phyloP scores from a whole-genome alignment of 92 coral and sea anemone genomes.

The Porites cylindrica region DNA sequence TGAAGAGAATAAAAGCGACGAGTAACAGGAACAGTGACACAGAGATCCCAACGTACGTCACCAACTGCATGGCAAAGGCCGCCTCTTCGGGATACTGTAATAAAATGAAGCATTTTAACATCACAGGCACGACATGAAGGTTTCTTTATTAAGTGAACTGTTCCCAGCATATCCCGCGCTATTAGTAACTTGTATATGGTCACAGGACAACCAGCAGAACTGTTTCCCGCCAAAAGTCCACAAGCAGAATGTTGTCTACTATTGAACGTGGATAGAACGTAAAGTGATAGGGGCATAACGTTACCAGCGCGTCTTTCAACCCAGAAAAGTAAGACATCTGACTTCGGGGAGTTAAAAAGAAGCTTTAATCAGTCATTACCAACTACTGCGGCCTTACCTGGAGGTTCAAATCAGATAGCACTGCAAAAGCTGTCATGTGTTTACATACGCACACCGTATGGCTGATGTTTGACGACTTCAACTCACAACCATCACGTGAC shows the following conservation, averaged over 20 bases:
- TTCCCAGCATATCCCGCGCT: too few species aligned
- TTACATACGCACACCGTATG: conserved; percentile 85
- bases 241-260: too few species aligned
- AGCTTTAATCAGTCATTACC: background rate
- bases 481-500: conserved; percentile 89
- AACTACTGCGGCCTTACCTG: conserved; percentile 64
- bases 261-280: too few species aligned
- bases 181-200: too few species aligned
- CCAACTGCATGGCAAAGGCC: conserved; percentile 85
- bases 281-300: too few species aligned
- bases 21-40: conserved; percentile 83
- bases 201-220: too few species aligned
- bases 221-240: too few species aligned
- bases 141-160: too few species aligned
- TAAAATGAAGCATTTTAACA: background rate
- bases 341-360: too few species aligned
- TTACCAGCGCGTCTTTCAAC: too few species aligned
- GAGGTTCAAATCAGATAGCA: conserved; percentile 89
- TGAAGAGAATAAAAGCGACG: conserved; percentile 78
- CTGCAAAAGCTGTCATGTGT: conserved; percentile 98
- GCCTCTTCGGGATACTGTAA: conserved; percentile 83
- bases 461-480: conserved; percentile 82
- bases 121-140: too few species aligned
- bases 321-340: too few species aligned
- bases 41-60: conserved; percentile 89